Evolutionary conservation across 2,113 vertebrate genomes (phyloP).

Genomic region (Zosterops japonicus): DNA sequence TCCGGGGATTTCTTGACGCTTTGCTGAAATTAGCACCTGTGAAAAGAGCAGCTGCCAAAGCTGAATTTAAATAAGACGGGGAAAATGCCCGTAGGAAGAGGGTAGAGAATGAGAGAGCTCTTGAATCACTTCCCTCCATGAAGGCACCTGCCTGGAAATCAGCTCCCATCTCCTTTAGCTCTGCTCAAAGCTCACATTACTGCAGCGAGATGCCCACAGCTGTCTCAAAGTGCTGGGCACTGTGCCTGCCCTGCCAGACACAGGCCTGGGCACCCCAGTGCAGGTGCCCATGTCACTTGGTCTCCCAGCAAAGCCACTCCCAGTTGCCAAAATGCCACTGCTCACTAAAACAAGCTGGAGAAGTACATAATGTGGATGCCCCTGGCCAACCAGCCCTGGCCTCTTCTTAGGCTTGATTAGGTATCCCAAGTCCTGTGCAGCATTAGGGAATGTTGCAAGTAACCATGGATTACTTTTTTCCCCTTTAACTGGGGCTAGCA

Average conservation of each 20-base stretch:
- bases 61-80: background rate
- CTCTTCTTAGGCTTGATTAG: background rate
- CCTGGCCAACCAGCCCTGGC: background rate
- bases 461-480: background rate
- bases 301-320: background rate
- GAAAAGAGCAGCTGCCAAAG: slow-evolving; percentile 35
- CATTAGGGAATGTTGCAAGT: rapidly evolving
- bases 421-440: rapidly evolving
- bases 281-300: rapidly evolving
- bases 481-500: background rate
- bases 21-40: slow-evolving; percentile 48
- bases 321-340: background rate
- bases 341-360: background rate
- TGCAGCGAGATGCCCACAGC: background rate
- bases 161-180: background rate
- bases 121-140: background rate
- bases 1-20: background rate
- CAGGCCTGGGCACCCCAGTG: background rate
- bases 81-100: background rate
- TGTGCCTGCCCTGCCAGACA: background rate
- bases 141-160: background rate
- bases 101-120: background rate
- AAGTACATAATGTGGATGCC: background rate
- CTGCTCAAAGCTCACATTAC: background rate
- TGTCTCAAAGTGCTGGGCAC: background rate